Conservation (phyloP, 2,888 invertebrate species). For the Druceiella hillmani region DNA sequence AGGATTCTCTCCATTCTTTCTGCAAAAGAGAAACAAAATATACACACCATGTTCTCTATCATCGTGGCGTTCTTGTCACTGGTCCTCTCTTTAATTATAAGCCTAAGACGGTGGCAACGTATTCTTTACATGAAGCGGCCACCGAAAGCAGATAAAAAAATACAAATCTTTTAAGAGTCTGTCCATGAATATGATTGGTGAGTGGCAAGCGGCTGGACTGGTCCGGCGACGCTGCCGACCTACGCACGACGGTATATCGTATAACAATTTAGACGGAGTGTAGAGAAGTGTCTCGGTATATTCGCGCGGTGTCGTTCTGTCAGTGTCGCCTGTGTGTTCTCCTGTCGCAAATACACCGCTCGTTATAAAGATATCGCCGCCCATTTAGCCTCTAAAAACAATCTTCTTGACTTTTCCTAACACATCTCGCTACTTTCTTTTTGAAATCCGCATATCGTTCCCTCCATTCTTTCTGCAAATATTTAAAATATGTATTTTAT, state of each 20-base stretch:
- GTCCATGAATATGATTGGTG: too few relatives aligned
- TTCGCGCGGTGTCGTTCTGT: too few relatives aligned
- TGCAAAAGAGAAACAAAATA: conserved; percentile 56
- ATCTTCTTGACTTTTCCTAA: conserved; percentile 98
- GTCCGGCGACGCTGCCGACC: too few relatives aligned
- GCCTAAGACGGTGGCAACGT: neutral
- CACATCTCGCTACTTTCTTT: conserved; percentile 95
- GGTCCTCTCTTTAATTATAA: neutral
- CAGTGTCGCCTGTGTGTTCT: too few relatives aligned
- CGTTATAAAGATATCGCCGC: too few relatives aligned
- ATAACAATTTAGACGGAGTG: too few relatives aligned
- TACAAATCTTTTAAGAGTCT: too few relatives aligned
- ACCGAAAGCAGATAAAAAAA: conserved; percentile 38
- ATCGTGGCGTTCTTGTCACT: neutral
- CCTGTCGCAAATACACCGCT: too few relatives aligned
- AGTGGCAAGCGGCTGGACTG: conserved; percentile 24
- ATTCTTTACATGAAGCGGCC: conserved; percentile 29
- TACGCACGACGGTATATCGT: too few relatives aligned
- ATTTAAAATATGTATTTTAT: too few relatives aligned
- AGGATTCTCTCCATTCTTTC: conserved; percentile 99
- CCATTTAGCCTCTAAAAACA: conserved; percentile 69
- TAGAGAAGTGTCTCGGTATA: too few relatives aligned
- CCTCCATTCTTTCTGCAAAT: conserved; percentile 94
- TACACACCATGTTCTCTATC: neutral
- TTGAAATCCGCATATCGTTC: conserved; percentile 96